Percentiles rank a stretch among this genome's conserved stretches.
phyloP scores from a whole-genome alignment of 2,797 vertebrate species.

The Muraenolepis orangiensis region DNA sequence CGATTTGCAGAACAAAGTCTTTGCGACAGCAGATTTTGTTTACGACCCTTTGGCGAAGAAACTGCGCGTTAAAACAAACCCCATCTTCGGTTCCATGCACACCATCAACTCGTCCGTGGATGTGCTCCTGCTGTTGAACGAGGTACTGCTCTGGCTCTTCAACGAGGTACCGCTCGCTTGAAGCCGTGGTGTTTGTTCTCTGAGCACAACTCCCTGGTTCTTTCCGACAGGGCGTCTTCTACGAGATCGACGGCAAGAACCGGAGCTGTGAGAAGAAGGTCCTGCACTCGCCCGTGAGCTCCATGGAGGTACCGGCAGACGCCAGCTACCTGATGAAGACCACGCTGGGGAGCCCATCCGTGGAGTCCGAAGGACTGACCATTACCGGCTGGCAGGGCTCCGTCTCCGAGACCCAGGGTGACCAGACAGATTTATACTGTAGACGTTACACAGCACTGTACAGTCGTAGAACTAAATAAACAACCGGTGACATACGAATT shows the following conservation, averaged over 20 bases:
- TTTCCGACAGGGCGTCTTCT: slow-evolving; percentile 63
- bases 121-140: slow-evolving; percentile 71
- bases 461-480: too few relatives aligned
- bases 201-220: not conserved
- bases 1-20: slow-evolving; percentile 43
- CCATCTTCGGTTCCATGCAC: slow-evolving; percentile 31
- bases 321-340: slow-evolving; percentile 35
- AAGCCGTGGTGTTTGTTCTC: not conserved
- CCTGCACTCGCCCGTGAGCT: slow-evolving; percentile 58
- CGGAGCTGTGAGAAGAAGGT: slow-evolving; percentile 73
- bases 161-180: slow-evolving; percentile 65
- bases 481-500: too few relatives aligned
- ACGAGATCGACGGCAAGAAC: slow-evolving; percentile 75
- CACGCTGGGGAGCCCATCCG: slow-evolving; percentile 48
- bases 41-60: slow-evolving; percentile 67
- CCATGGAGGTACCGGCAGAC: slow-evolving; percentile 68
- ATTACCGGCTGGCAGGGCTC: slow-evolving; percentile 59
- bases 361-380: slow-evolving; percentile 68
- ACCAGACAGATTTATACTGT: not conserved
- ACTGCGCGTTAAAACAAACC: slow-evolving; percentile 68
- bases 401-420: slow-evolving; percentile 55
- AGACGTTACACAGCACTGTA: too few relatives aligned
- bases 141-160: slow-evolving; percentile 72
- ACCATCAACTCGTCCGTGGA: slow-evolving; percentile 62
- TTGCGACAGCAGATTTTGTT: slow-evolving; percentile 53